phyloP scores from a whole-genome alignment of 30 jellyfish, hydroid and myxozoan genomes.

The Chrysaora quinquecirrha region DNA sequence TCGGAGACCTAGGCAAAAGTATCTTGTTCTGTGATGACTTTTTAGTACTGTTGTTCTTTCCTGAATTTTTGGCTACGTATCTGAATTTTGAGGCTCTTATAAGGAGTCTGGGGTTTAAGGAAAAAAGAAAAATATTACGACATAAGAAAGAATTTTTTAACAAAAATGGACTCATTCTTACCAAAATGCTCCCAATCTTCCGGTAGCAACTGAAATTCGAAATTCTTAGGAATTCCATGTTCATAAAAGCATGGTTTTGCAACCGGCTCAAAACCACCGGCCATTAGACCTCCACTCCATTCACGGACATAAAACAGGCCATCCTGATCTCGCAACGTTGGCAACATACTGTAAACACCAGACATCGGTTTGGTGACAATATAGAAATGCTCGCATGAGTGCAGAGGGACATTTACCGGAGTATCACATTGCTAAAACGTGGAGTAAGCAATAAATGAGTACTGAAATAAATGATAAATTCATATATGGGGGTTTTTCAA shows the following conservation, averaged over 20 bases:
- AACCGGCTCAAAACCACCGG: conserved; percentile 92
- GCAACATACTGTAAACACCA: conserved; percentile 86
- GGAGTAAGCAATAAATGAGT: too few species aligned
- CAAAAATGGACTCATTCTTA: too few species aligned
- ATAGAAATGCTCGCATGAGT: conserved; percentile 95
- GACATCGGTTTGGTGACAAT: conserved; percentile 91
- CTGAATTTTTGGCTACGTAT: too few species aligned
- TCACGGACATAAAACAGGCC: conserved; percentile 80
- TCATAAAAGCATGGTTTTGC: conserved; percentile 89
- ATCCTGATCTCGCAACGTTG: conserved; percentile 87
- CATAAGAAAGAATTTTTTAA: too few species aligned
- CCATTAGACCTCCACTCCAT: conserved; percentile 98
- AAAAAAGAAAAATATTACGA: too few species aligned
- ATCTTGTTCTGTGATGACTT: too few species aligned
- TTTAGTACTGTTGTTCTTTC: too few species aligned
- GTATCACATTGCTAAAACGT: conserved; percentile 64
- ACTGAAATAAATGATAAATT: too few species aligned
- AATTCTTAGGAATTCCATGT: conserved; percentile 73
- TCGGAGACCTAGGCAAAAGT: too few species aligned
- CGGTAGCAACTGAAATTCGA: conserved; percentile 81
- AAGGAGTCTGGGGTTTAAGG: too few species aligned
- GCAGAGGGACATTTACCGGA: conserved; percentile 80
- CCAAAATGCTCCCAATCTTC: conserved; percentile 97
- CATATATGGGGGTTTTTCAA: too few species aligned
- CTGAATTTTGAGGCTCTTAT: too few species aligned